Base-by-base conservation (phyloP, 2,888 invertebrate species). In the Graphium colonna region DNA sequence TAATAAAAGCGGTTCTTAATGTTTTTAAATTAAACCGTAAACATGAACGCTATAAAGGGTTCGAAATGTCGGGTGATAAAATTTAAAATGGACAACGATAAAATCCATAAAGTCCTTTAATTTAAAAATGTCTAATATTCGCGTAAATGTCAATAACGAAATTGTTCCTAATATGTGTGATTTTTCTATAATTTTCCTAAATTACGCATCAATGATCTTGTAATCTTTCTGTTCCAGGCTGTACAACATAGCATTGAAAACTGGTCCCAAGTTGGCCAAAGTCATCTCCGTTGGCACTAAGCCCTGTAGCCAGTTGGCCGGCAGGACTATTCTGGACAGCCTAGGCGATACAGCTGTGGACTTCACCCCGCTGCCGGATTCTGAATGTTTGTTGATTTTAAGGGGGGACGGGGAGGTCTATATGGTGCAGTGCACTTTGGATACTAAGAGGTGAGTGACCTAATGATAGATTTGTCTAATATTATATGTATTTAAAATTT, bases 311-410 rank as follows among this genome's bases (percentile, higher is more conserved):
- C 72, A 71, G 1, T 59, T 89, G 39, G 85, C 92, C 8, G 89
- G 91, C 0, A 89, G 89, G 26, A 71, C 79, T 0, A 65, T 89
- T n/a, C 75, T 90, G 41, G 85, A 86, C 54, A 88, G 89, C 7
- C 91, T 97, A n/a, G 97, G 97, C 0, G 97, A 97, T 69, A 93
- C 93, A 0, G 95, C 95, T 0, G 95, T 97, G 12, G 95, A 96
- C 80, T 97, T 98, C 84, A 96, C 97, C 69, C 62, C 79, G 0
- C 68, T 75, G 0, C 82, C 81, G 0, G 77, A 77, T 42, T 62
- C 72, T 0, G 79, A 83, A 3, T 63, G 70, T 8, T 90, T 97
- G 50, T 92, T 95, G 50, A 91, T 97, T 51, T 86, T 98, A 48
- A 92, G 94, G 50, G 97, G 96, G 0, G 96, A 96, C 73, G 97